These are phyloP conservation scores for Rhizomys pruinosus DNA, from an alignment of 2,113 vertebrate genomes.

Conservation along the genomic window DNA sequence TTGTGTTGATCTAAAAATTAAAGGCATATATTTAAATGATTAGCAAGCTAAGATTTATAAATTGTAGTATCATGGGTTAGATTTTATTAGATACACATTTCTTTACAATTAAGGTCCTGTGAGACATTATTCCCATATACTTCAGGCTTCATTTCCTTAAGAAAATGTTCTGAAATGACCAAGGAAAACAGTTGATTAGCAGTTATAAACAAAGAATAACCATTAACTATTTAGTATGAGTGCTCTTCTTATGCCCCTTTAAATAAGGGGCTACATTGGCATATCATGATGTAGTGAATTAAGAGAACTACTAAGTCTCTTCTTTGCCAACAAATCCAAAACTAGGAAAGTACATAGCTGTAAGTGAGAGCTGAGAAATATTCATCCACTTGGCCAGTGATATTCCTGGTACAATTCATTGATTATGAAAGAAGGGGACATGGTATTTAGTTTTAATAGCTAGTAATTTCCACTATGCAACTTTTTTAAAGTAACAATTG, in stretches of 20 bases:
- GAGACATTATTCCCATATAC: background rate
- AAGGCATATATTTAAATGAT: no score
- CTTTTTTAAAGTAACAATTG: background rate
- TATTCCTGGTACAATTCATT: background rate
- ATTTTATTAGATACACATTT: background rate
- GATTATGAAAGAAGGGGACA: background rate
- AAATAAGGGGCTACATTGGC: background rate
- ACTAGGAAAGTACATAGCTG: background rate
- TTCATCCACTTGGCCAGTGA: background rate
- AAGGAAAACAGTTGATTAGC: background rate
- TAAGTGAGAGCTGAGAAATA: background rate
- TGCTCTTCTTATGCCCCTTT: background rate
- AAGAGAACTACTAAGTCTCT: constrained; percentile 9
- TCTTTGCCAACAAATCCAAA: background rate
- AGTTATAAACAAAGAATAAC: constrained; percentile 37
- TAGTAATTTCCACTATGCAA: background rate
- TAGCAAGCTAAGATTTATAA: no score
- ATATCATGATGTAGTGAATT: background rate
- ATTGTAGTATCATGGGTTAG: no score
- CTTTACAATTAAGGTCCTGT: background rate
- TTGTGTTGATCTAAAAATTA: constrained; percentile 26
- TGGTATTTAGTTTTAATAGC: background rate
- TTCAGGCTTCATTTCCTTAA: constrained; percentile 1
- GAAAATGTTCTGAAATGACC: background rate
- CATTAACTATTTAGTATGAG: background rate